Percentiles rank a stretch among this genome's conserved stretches.
Evolutionary conservation across 1,140 invertebrate genomes (phyloP).

Genomic region (Drosophila ironensis): DNA sequence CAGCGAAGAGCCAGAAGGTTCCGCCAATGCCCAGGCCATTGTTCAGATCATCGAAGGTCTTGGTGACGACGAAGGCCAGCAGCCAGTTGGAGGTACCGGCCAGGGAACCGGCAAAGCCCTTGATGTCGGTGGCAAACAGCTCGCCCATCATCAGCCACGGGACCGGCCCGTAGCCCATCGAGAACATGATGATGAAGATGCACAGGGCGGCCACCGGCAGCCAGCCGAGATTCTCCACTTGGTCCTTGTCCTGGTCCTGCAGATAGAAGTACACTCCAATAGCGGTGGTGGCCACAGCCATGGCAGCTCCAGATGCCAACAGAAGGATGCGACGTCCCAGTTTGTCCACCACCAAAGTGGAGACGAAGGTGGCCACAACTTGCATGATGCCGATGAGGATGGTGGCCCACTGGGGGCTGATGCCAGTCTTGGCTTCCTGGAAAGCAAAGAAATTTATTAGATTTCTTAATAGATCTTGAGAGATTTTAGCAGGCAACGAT

Average conservation of each 20-base stretch:
- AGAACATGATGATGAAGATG: constrained; percentile 90
- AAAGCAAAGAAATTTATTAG: not conserved
- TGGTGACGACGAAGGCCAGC: constrained; percentile 91
- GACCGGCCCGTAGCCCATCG: constrained; percentile 89
- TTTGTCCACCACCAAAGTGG: constrained; percentile 89
- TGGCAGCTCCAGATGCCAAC: constrained; percentile 85
- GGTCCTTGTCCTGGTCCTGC: constrained; percentile 82
- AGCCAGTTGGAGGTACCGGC: constrained; percentile 90
- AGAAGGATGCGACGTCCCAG: constrained; percentile 89
- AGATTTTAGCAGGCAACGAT: no score
- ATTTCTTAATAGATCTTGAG: no score
- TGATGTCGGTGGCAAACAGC: constrained; percentile 88
- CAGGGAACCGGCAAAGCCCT: constrained; percentile 88
- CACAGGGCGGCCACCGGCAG: constrained; percentile 88
- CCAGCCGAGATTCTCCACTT: constrained; percentile 85
- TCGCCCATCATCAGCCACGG: constrained; percentile 91
- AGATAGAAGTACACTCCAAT: constrained; percentile 87
- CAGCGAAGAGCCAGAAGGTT: constrained; percentile 92
- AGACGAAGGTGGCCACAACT: constrained; percentile 87
- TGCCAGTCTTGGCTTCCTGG: constrained; percentile 83
- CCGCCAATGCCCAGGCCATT: constrained; percentile 84
- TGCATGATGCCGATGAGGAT: constrained; percentile 91
- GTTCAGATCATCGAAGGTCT: constrained; percentile 87
- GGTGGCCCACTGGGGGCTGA: constrained; percentile 84
- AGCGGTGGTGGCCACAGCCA: constrained; percentile 85